These are phyloP conservation scores for Hippocampus kuda DNA, from an alignment of 2,797 vertebrate species.

Conservation along the genomic window DNA sequence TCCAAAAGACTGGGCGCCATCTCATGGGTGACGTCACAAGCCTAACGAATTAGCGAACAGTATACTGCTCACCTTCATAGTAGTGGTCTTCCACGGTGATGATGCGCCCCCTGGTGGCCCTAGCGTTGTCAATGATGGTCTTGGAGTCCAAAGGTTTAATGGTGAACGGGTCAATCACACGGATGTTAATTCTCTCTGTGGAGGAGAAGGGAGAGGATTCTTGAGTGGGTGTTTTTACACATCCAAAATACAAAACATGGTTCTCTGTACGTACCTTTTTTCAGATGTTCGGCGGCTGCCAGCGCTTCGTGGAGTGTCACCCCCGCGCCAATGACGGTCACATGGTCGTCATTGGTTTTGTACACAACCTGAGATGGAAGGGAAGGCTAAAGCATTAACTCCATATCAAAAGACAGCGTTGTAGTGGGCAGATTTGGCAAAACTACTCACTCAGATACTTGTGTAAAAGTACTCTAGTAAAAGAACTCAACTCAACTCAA, in stretches of 20 bases:
- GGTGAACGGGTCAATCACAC: slow-evolving; percentile 88
- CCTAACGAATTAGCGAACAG: no score
- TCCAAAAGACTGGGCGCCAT: not conserved
- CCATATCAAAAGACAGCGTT: not conserved
- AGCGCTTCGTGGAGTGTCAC: slow-evolving; percentile 88
- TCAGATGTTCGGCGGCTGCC: slow-evolving; percentile 81
- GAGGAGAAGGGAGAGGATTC: not conserved
- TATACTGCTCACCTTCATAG: slow-evolving; percentile 72
- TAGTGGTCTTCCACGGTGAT: slow-evolving; percentile 96
- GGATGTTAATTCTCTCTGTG: slow-evolving; percentile 80
- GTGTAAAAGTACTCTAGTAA: no score
- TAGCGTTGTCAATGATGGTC: slow-evolving; percentile 78
- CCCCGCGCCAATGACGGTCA: slow-evolving; percentile 84
- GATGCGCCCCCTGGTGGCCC: slow-evolving; percentile 81
- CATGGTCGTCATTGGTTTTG: slow-evolving; percentile 86
- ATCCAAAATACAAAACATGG: not conserved
- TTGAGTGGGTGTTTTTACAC: not conserved
- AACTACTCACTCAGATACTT: not conserved
- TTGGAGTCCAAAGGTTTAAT: slow-evolving; percentile 91
- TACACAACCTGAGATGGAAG: slow-evolving; percentile 69
- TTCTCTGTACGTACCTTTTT: slow-evolving; percentile 78
- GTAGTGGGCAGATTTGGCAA: not conserved
- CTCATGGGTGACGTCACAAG: not conserved
- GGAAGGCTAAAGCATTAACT: not conserved
- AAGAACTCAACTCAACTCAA: no score